Base-by-base conservation (phyloP, 2,113 vertebrate genomes). In the Origma solitaria region DNA sequence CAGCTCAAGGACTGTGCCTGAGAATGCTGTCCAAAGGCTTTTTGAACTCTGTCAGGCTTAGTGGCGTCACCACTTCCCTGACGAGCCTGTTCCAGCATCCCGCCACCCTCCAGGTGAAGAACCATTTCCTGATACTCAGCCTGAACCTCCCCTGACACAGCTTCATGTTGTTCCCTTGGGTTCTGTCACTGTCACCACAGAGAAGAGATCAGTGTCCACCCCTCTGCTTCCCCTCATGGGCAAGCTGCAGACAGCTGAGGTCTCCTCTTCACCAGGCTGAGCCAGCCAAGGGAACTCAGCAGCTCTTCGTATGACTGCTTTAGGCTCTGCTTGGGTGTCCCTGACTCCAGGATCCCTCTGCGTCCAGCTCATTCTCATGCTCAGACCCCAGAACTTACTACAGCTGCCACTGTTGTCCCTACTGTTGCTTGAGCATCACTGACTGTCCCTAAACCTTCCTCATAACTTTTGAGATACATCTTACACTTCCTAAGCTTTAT, bases 211-310 rank as follows among this genome's bases (percentile, higher is more conserved):
- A 24, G 51, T 24, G 38, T 4, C 38, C 38, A 20, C 13, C 30
- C 4, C n/a, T 76, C n/a, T 28, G 10, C 20, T 73, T 73, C 30
- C 23, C 20, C 24, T 61, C 23, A 6, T 23, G n/a, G 54, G n/a
- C 24, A 54, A 69, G 12, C 40, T 61, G 40, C 30, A 61, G 61
- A 40, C 19, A 21, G 23, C 20, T 68, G 28, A 68, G 23, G 20
- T 45, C 20, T 75, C 22, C 0, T 45, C 20, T 75, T 18, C 0
- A 0, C 14, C n/a, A 47, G 30, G 24, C 12, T 69, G 87, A 54
- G 47, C 16, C 82, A 60, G 7, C 10, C 27, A 65, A 50, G 24
- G 35, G 24, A 68, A 45, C 8, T 57, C 66, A 61, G 61, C 28
- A 30, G 6, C 40, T 89, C 11, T 17, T 47, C 47, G 10, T 22